Conservation (phyloP, 2,113 vertebrate genomes). For the Tor tambroides region DNA sequence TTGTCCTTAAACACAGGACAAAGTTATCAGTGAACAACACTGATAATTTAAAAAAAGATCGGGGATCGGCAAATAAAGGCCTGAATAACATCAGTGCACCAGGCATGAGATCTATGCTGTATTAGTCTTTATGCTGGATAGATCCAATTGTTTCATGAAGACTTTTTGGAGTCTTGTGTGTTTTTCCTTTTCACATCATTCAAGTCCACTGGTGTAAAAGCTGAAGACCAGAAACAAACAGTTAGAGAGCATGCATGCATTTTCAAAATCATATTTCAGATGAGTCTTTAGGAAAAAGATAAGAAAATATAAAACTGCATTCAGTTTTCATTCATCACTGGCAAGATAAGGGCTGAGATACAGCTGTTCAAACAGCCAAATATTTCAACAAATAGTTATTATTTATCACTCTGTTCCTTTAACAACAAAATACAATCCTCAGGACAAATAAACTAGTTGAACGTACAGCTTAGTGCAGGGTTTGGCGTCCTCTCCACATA, state of each 20-base stretch:
- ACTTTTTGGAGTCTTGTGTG: constrained; percentile 53
- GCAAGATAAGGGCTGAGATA: not conserved
- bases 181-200: constrained; percentile 50
- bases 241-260: not conserved
- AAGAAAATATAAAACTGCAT: no score
- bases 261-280: not conserved
- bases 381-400: not conserved
- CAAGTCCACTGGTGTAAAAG: constrained; percentile 53
- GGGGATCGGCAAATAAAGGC: not conserved
- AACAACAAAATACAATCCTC: not conserved
- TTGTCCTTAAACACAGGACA: not conserved
- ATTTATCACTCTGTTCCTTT: not conserved
- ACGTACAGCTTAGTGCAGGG: constrained; percentile 49
- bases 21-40: not conserved
- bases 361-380: not conserved
- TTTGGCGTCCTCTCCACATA: constrained; percentile 56
- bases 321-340: not conserved
- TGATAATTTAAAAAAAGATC: not conserved
- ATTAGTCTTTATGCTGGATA: constrained; percentile 2
- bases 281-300: not conserved
- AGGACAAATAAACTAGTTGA: not conserved
- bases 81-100: constrained; percentile 4
- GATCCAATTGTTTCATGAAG: constrained; percentile 1
- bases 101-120: not conserved
- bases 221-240: constrained; percentile 34